Conservation (phyloP, 2,797 vertebrate genomes). For the Trematomus bernacchii region DNA sequence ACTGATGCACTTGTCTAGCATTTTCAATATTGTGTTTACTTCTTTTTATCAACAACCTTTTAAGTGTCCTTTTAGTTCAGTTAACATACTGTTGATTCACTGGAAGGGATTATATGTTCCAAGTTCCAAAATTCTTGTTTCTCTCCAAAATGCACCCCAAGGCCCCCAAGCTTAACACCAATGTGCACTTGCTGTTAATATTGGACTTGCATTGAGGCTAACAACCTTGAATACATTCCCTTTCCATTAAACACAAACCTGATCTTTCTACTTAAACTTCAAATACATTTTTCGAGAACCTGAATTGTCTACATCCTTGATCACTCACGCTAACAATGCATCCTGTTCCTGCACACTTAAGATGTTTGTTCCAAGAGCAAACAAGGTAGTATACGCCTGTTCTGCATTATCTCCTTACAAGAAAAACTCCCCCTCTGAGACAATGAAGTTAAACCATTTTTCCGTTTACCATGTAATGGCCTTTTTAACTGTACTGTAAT, state of each 20-base stretch:
- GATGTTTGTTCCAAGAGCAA: too few relatives aligned
- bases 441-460: neutral
- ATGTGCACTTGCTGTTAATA: neutral
- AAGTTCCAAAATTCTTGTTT: neutral
- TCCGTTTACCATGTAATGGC: neutral
- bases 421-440: too few relatives aligned
- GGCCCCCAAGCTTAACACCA: neutral
- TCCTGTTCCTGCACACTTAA: too few relatives aligned
- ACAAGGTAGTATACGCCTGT: too few relatives aligned
- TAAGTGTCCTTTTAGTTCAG: conserved; percentile 17
- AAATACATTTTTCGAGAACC: neutral
- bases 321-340: neutral
- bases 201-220: neutral
- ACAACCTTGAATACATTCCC: neutral
- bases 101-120: neutral
- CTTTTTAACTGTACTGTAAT: too few relatives aligned
- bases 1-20: conserved; percentile 36
- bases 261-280: neutral
- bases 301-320: neutral
- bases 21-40: conserved; percentile 29
- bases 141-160: too few relatives aligned
- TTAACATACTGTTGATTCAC: neutral
- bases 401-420: too few relatives aligned
- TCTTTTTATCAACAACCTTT: conserved; percentile 20
- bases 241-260: neutral